Base-by-base conservation (phyloP, 1,140 invertebrate genomes). In the Drosophila willistoni region DNA sequence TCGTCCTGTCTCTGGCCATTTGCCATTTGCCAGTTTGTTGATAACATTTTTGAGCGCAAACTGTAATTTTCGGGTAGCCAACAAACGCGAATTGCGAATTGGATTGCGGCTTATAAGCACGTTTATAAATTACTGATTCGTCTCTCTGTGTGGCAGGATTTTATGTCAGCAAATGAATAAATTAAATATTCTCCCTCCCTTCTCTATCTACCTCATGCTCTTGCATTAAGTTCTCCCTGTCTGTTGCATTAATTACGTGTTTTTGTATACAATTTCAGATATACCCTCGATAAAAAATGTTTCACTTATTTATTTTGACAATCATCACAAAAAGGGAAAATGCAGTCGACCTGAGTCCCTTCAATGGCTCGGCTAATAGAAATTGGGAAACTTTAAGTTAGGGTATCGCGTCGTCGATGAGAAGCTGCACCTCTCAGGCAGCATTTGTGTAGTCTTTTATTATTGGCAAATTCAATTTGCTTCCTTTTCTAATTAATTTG, bases 61-160 rank as follows among this genome's bases (percentile, higher is more conserved):
- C 72, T 79, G 79, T 87, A 86, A 87, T 86, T 87, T 86, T 59
- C 44, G 44, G 44, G 44, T 65, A 65, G 78, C 44, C 59, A 51
- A 51, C 63, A 76, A 76, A 76, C 72, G 71, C 70, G 71, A 74
- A 81, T 69, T 73, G 74, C 82, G 83, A 81, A 81, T 86, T 87
- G 83, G 83, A 86, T 86, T 86, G 83, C 83, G 82, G 82, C 75
- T 86, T 86, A 87, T 86, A 73, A 81, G 82, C 83, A 87, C 83
- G 79, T 86, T 86, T 86, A 86, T 86, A 86, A 86, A 86, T 86
- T 87, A 86, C 83, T 87, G 76, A 87, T 87, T 71, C 83, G 69
- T 83, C 69, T 79, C 67, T 79, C 75, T 25, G n/a, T 19, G 10
- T 17, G 19, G 51, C 64, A 3, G 36, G 55, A 64, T 68, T 66